Conservation (phyloP, 2,888 invertebrate genomes). For the Pandemis cinnamomeana region DNA sequence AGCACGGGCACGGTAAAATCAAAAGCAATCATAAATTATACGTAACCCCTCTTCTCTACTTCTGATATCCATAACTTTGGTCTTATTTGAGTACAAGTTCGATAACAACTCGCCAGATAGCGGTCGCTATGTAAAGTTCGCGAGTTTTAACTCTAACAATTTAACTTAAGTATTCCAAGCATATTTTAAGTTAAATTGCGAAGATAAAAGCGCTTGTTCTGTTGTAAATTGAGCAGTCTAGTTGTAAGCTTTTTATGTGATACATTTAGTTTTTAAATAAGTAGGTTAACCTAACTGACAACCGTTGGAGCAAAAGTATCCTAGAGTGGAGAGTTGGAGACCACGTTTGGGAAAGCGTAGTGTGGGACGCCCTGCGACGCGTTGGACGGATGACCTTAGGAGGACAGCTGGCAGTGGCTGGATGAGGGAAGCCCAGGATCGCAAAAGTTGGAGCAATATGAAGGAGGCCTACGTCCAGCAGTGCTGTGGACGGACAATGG, state of each 20-base stretch:
- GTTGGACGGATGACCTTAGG: too few relatives aligned
- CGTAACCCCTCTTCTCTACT: not conserved
- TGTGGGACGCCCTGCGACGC: too few relatives aligned
- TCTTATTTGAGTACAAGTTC: constrained; percentile 15
- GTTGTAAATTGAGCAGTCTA: not conserved
- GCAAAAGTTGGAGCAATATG: too few relatives aligned
- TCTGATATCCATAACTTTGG: constrained; percentile 21
- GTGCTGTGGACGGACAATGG: too few relatives aligned
- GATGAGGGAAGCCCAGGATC: too few relatives aligned
- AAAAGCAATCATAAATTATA: constrained; percentile 34
- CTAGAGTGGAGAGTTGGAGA: too few relatives aligned
- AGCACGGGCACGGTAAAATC: not conserved
- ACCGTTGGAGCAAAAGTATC: too few relatives aligned
- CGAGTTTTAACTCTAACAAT: constrained; percentile 27
- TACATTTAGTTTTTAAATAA: too few relatives aligned
- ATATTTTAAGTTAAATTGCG: constrained; percentile 32
- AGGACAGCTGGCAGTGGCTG: too few relatives aligned
- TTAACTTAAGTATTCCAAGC: constrained; percentile 32
- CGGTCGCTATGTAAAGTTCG: constrained; percentile 21
- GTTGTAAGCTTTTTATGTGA: not conserved
- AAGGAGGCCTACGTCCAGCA: too few relatives aligned
- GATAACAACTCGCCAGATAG: constrained; percentile 36
- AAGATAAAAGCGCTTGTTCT: not conserved
- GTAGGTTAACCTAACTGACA: too few relatives aligned
- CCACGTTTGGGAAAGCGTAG: too few relatives aligned